phyloP scores from a whole-genome alignment of 2,888 invertebrate species.

The Oscheius sp. region DNA sequence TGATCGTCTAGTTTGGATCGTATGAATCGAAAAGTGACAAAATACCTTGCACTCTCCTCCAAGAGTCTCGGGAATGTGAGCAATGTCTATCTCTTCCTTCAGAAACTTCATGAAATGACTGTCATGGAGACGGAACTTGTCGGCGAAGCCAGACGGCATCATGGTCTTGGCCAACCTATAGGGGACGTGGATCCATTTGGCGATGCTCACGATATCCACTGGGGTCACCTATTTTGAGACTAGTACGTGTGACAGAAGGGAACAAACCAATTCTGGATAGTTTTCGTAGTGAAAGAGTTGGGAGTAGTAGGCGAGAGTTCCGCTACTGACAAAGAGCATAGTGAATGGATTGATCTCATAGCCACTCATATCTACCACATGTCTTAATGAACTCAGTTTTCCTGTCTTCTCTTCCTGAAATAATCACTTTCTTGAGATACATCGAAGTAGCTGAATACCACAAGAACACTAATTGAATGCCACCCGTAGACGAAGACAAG shows the following conservation, averaged over 20 bases:
- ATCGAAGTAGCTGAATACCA: too few species aligned
- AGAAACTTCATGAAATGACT: slow-evolving; percentile 64
- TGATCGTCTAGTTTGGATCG: slow-evolving; percentile 56
- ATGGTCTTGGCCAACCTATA: slow-evolving; percentile 67
- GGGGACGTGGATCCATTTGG: slow-evolving; percentile 72
- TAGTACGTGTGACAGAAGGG: neutral
- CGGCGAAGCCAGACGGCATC: slow-evolving; percentile 72
- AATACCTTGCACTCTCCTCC: slow-evolving; percentile 68
- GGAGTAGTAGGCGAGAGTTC: slow-evolving; percentile 71
- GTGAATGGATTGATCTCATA: slow-evolving; percentile 73
- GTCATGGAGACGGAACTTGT: slow-evolving; percentile 69
- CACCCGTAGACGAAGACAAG: too few species aligned
- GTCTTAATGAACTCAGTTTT: slow-evolving; percentile 65
- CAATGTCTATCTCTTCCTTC: slow-evolving; percentile 60
- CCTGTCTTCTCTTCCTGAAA: slow-evolving; percentile 68
- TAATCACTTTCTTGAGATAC: neutral
- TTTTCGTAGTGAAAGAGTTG: slow-evolving; percentile 73
- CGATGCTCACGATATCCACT: slow-evolving; percentile 71
- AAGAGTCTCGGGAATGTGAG: slow-evolving; percentile 67
- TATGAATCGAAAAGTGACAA: neutral
- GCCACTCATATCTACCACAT: slow-evolving; percentile 70
- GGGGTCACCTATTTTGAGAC: slow-evolving; percentile 55
- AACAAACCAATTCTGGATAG: slow-evolving; percentile 71
- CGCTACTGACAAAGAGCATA: slow-evolving; percentile 71
- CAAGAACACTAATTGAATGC: too few species aligned